Conservation (phyloP, 1,140 invertebrate species). For the Coenobita brevimanus region DNA sequence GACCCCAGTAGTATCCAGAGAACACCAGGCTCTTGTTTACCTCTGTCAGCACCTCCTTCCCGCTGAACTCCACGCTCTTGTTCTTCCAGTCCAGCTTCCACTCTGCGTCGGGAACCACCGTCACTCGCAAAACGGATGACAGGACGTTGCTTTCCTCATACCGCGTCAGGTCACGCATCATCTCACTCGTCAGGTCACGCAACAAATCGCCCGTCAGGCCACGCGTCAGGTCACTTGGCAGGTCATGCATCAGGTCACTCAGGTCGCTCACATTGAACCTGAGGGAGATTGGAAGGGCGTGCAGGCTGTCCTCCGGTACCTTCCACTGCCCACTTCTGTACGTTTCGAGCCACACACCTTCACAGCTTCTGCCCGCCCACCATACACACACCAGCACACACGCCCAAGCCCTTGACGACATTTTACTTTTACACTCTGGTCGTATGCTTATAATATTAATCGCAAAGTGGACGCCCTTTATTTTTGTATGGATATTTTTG, state of each 20-base stretch:
- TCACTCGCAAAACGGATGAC: constrained; percentile 17
- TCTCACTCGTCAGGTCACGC: too few species aligned
- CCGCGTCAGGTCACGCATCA: too few species aligned
- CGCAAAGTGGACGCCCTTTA: too few species aligned
- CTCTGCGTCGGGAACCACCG: constrained; percentile 4
- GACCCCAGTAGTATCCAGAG: constrained; percentile 47
- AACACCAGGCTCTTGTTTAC: constrained; percentile 46
- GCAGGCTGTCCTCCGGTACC: constrained; percentile 24
- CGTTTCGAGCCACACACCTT: neutral
- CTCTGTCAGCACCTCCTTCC: constrained; percentile 21
- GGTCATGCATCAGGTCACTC: too few species aligned
- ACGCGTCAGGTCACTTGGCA: neutral
- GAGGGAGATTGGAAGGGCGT: constrained; percentile 17
- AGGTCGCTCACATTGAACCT: constrained; percentile 14
- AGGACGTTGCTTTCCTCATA: too few species aligned
- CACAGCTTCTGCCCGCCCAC: neutral
- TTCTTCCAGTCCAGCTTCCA: constrained; percentile 34
- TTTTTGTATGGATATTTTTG: too few species aligned
- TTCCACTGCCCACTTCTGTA: constrained; percentile 22
- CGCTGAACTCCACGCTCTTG: constrained; percentile 6
- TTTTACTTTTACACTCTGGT: too few species aligned
- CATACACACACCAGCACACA: neutral
- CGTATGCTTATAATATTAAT: too few species aligned
- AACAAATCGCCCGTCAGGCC: too few species aligned
- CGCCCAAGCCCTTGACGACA: neutral